These are phyloP conservation scores for Stichopus chloronotus DNA, from an alignment of 35 echinoderm and acorn worm genomes.

Conservation along the genomic window DNA sequence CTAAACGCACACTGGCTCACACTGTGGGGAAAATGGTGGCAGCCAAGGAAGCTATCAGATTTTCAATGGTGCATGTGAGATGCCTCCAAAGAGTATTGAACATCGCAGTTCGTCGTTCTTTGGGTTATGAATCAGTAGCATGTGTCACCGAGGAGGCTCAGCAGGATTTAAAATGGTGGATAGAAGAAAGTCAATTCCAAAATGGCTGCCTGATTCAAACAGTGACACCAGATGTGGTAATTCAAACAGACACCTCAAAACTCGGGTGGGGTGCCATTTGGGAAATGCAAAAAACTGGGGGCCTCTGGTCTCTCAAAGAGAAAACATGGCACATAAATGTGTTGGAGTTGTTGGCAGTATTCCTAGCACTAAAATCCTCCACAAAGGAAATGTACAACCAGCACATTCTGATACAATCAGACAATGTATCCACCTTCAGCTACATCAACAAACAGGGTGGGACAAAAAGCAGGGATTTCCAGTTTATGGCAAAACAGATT, in stretches of 20 bases:
- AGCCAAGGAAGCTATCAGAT: slow-evolving; percentile 13
- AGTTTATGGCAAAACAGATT: background rate
- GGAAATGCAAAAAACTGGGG: slow-evolving; percentile 14
- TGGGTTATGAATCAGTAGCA: background rate
- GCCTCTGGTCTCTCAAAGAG: slow-evolving; percentile 6
- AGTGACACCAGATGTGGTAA: background rate
- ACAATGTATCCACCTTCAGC: slow-evolving; percentile 49
- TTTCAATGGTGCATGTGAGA: slow-evolving; percentile 20
- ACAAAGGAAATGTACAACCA: slow-evolving; percentile 13
- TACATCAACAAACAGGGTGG: slow-evolving; percentile 50
- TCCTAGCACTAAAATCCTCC: slow-evolving; percentile 32
- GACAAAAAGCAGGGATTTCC: background rate
- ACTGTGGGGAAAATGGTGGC: slow-evolving; percentile 20
- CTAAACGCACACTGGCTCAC: slow-evolving; percentile 35
- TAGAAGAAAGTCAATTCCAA: background rate
- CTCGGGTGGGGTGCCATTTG: slow-evolving; percentile 25
- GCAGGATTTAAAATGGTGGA: slow-evolving; percentile 40
- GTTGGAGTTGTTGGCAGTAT: slow-evolving; percentile 21
- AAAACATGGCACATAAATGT: slow-evolving; percentile 52
- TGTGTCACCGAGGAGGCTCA: background rate
- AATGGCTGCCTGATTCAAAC: slow-evolving; percentile 14
- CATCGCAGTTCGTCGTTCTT: background rate
- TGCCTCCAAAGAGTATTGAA: slow-evolving; percentile 29
- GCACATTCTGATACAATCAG: slow-evolving; percentile 13
- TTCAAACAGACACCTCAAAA: slow-evolving; percentile 38